Evolutionary conservation across 2,113 vertebrate genomes (phyloP).

Genomic region (Bothrops jararaca): DNA sequence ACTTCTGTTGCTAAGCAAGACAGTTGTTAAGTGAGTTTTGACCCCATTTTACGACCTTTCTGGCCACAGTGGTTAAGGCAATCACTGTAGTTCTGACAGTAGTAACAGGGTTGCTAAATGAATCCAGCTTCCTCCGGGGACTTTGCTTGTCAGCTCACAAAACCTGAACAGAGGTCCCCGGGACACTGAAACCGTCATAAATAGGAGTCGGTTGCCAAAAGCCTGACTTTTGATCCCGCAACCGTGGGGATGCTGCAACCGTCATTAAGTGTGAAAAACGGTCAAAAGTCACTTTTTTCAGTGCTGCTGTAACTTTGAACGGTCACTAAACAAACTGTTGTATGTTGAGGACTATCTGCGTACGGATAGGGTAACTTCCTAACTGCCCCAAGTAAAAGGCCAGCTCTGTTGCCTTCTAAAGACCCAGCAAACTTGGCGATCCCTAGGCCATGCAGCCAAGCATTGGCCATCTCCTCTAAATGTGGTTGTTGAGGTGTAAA

Average conservation of each 20-base stretch:
- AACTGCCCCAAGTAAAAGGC: not conserved
- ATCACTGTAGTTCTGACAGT: too few species aligned
- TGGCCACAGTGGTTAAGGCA: too few species aligned
- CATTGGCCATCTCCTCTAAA: not conserved
- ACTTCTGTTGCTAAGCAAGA: too few species aligned
- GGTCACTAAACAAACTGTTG: not conserved
- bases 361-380: not conserved
- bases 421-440: not conserved
- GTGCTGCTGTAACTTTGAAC: rapidly evolving
- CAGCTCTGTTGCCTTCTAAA: not conserved
- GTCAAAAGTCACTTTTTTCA: not conserved
- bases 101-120: too few species aligned
- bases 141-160: too few species aligned
- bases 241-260: not conserved
- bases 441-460: not conserved
- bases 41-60: too few species aligned
- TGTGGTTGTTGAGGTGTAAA: conserved; percentile 23
- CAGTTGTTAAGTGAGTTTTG: too few species aligned
- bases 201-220: not conserved
- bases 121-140: too few species aligned
- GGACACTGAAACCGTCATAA: not conserved
- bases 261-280: not conserved
- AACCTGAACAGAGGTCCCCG: too few species aligned
- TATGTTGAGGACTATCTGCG: not conserved
- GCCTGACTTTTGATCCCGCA: not conserved